Evolutionary conservation across 2,888 invertebrate genomes (phyloP).

Genomic region (Leucophenga montana): DNA sequence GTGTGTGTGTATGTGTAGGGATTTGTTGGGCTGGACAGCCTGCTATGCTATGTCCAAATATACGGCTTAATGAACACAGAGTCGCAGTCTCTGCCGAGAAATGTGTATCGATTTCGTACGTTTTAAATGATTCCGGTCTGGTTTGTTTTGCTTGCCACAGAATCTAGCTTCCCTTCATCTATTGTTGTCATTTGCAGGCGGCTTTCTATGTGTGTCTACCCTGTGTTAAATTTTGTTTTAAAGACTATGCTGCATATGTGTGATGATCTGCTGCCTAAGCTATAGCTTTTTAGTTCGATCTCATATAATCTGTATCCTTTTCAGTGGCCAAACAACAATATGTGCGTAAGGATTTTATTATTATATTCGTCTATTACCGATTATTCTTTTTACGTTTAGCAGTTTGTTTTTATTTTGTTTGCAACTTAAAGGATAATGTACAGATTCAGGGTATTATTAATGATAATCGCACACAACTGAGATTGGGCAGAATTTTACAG

Average conservation of each 20-base stretch:
- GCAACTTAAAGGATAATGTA: constrained; percentile 70
- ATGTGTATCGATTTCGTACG: constrained; percentile 41
- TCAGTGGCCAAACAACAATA: not conserved
- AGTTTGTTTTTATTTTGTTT: constrained; percentile 71
- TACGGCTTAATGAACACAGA: constrained; percentile 40
- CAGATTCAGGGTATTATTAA: constrained; percentile 21
- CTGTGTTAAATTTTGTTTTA: constrained; percentile 15
- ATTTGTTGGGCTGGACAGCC: constrained; percentile 1
- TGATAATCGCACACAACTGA: too few relatives aligned
- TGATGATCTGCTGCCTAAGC: not conserved
- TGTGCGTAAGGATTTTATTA: not conserved
- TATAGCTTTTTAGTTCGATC: not conserved
- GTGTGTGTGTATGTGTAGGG: constrained; percentile 19
- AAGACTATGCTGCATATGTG: constrained; percentile 3
- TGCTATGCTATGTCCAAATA: constrained; percentile 44
- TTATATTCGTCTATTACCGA: constrained; percentile 13
- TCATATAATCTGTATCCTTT: not conserved
- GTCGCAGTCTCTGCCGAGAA: constrained; percentile 13
- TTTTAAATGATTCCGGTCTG: constrained; percentile 1
- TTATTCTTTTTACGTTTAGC: constrained; percentile 35
- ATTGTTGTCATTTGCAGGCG: constrained; percentile 25
- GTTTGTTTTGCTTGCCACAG: not conserved
- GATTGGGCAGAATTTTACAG: constrained; percentile 37
- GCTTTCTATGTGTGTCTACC: not conserved
- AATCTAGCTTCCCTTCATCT: not conserved